These are phyloP conservation scores for Entomobrya multifasciata DNA, from an alignment of 2,888 invertebrate genomes.

Conservation along the genomic window DNA sequence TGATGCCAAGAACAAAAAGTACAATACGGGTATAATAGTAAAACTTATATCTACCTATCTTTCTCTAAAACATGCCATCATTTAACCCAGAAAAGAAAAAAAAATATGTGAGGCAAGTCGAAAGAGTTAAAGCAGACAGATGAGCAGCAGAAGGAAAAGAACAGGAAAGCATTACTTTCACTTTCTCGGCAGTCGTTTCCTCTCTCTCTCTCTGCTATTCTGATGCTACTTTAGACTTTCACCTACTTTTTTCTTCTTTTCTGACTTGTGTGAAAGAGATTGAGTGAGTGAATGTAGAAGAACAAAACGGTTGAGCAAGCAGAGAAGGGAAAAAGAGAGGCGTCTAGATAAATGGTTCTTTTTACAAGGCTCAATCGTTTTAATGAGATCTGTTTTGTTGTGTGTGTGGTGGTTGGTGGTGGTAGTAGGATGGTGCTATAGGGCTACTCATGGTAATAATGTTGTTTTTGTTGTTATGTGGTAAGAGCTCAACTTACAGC, in stretches of 20 bases:
- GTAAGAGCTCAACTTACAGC: not conserved
- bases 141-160: slow-evolving; percentile 25
- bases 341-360: slow-evolving; percentile 71
- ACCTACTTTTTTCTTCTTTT: slow-evolving; percentile 19
- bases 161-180: slow-evolving; percentile 67
- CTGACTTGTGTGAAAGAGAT: slow-evolving; percentile 26
- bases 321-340: slow-evolving; percentile 27
- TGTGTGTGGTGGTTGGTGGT: not conserved
- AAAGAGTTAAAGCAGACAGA: slow-evolving; percentile 45
- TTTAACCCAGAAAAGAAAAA: slow-evolving; percentile 52
- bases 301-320: slow-evolving; percentile 15
- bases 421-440: not conserved
- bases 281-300: slow-evolving; percentile 6
- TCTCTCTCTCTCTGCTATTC: not conserved
- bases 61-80: not conserved
- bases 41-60: not conserved
- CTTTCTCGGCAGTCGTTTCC: slow-evolving; percentile 27
- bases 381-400: slow-evolving; percentile 68
- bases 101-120: slow-evolving; percentile 35
- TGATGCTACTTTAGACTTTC: too few relatives aligned
- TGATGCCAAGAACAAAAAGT: not conserved
- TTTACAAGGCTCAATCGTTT: slow-evolving; percentile 71
- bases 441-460: not conserved
- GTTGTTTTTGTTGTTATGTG: not conserved
- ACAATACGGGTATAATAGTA: not conserved